Percentiles rank a stretch among this genome's conserved stretches.
Conservation (phyloP, 2,888 invertebrate genomes). For the Diplolepis rosae region DNA sequence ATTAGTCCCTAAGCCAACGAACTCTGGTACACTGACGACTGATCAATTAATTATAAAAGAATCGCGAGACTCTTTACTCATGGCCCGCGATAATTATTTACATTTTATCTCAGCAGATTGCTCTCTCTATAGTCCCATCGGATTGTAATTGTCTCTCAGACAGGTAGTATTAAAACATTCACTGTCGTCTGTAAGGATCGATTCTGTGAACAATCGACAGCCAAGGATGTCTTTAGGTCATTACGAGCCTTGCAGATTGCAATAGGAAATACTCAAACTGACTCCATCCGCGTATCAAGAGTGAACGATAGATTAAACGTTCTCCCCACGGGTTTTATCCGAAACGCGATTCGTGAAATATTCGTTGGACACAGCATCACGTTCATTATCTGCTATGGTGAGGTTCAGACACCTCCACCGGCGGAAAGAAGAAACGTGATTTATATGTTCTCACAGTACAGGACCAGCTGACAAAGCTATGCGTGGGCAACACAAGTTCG, state of each 20-base stretch:
- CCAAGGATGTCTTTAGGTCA: not conserved
- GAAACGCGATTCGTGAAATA: not conserved
- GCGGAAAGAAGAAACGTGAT: slow-evolving; percentile 22
- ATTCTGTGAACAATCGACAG: not conserved
- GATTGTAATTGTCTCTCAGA: not conserved
- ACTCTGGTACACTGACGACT: not conserved
- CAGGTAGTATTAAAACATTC: not conserved
- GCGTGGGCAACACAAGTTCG: not conserved
- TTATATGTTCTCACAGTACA: not conserved
- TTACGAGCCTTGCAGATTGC: not conserved
- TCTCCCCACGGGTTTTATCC: not conserved
- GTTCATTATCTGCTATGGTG: not conserved
- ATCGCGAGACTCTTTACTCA: not conserved
- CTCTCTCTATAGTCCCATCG: not conserved
- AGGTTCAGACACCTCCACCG: not conserved
- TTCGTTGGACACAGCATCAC: not conserved
- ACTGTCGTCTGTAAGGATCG: not conserved
- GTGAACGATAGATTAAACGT: not conserved
- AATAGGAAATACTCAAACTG: not conserved
- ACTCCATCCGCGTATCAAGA: not conserved
- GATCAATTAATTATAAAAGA: not conserved
- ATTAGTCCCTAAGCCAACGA: too few species aligned
- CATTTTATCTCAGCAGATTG: not conserved
- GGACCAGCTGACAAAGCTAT: not conserved
- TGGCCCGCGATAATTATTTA: not conserved